phyloP scores from a whole-genome alignment of 1,140 invertebrate species.

The Calephelis virginiensis region DNA sequence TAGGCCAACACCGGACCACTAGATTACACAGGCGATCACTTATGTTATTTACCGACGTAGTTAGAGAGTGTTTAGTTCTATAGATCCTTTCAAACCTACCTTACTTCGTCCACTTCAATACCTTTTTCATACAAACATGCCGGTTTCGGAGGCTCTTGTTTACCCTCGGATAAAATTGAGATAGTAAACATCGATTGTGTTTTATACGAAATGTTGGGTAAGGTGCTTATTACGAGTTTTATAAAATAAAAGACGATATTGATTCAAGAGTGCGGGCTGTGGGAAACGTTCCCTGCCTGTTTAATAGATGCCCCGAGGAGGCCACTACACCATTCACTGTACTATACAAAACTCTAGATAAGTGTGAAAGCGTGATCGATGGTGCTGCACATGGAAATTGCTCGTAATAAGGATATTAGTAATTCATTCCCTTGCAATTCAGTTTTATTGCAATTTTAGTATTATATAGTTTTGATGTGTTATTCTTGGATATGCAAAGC shows the following conservation, averaged over 20 bases:
- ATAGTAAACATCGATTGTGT: constrained; percentile 6
- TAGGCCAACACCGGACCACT: too few species aligned
- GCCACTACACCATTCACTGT: constrained; percentile 53
- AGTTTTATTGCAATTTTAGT: too few species aligned
- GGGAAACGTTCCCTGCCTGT: constrained; percentile 71
- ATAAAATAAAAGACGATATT: constrained; percentile 76
- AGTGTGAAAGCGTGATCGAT: constrained; percentile 36
- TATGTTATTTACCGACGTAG: too few species aligned
- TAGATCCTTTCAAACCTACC: too few species aligned
- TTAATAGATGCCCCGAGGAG: constrained; percentile 71
- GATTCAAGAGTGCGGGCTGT: constrained; percentile 70
- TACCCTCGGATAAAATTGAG: too few species aligned
- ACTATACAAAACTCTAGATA: constrained; percentile 35
- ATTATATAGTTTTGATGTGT: too few species aligned
- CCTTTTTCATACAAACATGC: too few species aligned
- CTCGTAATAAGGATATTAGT: constrained; percentile 1
- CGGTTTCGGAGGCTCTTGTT: too few species aligned
- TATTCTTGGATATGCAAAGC: too few species aligned
- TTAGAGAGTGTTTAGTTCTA: too few species aligned
- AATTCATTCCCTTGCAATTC: background rate
- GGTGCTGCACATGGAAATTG: background rate
- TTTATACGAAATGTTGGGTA: constrained; percentile 22
- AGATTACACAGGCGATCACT: too few species aligned
- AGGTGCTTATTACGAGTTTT: constrained; percentile 57
- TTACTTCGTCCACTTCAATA: too few species aligned